Conservation (phyloP, 1,140 invertebrate genomes). For the Drosophila tsacasi region DNA sequence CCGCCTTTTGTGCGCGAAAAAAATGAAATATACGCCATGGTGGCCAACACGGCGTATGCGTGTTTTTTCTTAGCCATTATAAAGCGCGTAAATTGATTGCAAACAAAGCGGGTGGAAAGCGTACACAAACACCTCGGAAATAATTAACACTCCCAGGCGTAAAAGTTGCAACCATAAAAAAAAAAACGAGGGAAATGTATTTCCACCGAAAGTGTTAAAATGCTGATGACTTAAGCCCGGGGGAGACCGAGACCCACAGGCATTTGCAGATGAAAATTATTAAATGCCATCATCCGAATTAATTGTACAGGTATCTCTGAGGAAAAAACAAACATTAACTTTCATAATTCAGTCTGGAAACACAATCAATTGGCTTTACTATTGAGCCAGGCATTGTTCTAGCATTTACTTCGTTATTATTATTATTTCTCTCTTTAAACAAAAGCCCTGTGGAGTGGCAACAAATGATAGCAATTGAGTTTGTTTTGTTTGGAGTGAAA, state of each 20-base stretch:
- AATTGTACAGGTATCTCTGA: slow-evolving; percentile 17
- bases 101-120: slow-evolving; percentile 35
- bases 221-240: slow-evolving; percentile 23
- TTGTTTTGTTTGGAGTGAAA: slow-evolving; percentile 3
- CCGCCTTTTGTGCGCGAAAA: slow-evolving; percentile 52
- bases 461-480: slow-evolving; percentile 1
- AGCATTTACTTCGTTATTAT: slow-evolving; percentile 2
- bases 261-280: slow-evolving; percentile 29
- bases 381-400: slow-evolving; percentile 5
- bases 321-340: not conserved
- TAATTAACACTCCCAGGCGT: slow-evolving; percentile 50
- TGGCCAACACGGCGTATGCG: slow-evolving; percentile 49
- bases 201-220: slow-evolving; percentile 31
- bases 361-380: slow-evolving; percentile 22
- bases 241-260: not conserved
- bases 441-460: not conserved
- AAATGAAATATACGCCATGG: slow-evolving; percentile 35
- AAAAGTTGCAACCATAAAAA: slow-evolving; percentile 32
- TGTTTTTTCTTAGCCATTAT: slow-evolving; percentile 52
- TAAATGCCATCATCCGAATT: slow-evolving; percentile 33
- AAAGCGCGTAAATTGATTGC: slow-evolving; percentile 62
- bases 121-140: slow-evolving; percentile 15
- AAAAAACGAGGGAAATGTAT: not conserved
- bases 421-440: slow-evolving; percentile 1
- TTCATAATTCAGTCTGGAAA: not conserved